Percentiles rank a stretch among this genome's conserved stretches.
These are phyloP conservation scores for Acrobasis repandana DNA, from an alignment of 2,888 invertebrate species.

Conservation along the genomic window DNA sequence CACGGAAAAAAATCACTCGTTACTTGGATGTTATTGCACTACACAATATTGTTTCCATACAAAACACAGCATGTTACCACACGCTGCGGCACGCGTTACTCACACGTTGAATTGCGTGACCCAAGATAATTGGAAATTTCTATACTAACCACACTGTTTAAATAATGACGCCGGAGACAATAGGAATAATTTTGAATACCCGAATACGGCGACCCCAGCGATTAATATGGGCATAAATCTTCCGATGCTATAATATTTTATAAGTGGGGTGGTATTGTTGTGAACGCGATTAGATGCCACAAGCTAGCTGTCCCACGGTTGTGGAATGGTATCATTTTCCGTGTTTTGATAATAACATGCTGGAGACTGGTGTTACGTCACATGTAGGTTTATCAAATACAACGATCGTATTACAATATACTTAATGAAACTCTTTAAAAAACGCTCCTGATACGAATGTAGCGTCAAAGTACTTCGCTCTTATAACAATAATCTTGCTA, in stretches of 20 bases:
- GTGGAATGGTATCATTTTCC: conserved; percentile 12
- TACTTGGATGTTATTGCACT: neutral
- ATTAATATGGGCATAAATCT: conserved; percentile 69
- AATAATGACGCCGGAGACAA: conserved; percentile 46
- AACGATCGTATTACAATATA: too few species aligned
- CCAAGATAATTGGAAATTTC: conserved; percentile 36
- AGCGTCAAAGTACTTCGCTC: too few species aligned
- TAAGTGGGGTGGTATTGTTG: conserved; percentile 32
- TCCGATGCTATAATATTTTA: conserved; percentile 38
- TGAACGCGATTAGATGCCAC: conserved; percentile 5
- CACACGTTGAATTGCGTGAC: conserved; percentile 26
- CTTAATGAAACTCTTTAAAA: too few species aligned
- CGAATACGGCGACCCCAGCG: conserved; percentile 50
- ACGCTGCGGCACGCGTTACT: conserved; percentile 7
- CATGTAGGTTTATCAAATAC: neutral
- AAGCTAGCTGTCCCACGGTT: conserved; percentile 17
- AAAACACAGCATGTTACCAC: conserved; percentile 4
- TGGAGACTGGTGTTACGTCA: neutral
- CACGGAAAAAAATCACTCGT: conserved; percentile 1
- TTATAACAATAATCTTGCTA: too few species aligned
- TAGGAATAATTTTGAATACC: conserved; percentile 51
- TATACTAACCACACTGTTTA: conserved; percentile 40
- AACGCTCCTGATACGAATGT: too few species aligned
- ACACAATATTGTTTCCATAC: neutral
- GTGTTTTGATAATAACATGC: conserved; percentile 9